Conservation (phyloP, 1,140 invertebrate species). For the Solenopsis invicta region DNA sequence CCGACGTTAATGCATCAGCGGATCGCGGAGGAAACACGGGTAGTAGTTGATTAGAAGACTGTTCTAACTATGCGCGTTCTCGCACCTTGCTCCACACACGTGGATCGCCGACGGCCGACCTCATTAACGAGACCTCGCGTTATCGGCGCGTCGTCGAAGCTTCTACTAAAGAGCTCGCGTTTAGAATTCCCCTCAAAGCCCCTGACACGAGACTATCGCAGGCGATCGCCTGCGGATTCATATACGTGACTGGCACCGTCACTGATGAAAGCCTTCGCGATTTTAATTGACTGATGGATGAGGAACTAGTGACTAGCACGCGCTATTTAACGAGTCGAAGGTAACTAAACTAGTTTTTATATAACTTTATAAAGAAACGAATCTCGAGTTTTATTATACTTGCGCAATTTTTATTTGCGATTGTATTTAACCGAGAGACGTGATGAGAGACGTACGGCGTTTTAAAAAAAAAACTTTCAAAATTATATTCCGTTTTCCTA, state of each 20-base stretch:
- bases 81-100: constrained; percentile 42
- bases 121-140: constrained; percentile 54
- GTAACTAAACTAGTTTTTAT: not conserved
- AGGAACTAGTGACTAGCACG: not conserved
- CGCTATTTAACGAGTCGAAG: not conserved
- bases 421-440: not conserved
- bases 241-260: constrained; percentile 9
- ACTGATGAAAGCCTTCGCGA: constrained; percentile 14
- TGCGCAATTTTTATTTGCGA: not conserved
- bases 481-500: not conserved
- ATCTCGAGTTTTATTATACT: not conserved
- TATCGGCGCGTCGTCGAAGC: constrained; percentile 29
- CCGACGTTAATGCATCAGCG: constrained; percentile 45
- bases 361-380: not conserved
- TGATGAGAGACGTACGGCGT: not conserved
- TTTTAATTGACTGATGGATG: constrained; percentile 31
- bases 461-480: not conserved
- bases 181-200: constrained; percentile 1
- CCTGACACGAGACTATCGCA: not conserved
- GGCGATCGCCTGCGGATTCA: constrained; percentile 9
- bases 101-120: constrained; percentile 12
- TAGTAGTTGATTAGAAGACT: constrained; percentile 69
- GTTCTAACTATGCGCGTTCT: constrained; percentile 56
- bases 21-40: constrained; percentile 31
- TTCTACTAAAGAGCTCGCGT: constrained; percentile 1